Conservation (phyloP, 2,888 invertebrate species). For the Dicyrtomina minuta region DNA sequence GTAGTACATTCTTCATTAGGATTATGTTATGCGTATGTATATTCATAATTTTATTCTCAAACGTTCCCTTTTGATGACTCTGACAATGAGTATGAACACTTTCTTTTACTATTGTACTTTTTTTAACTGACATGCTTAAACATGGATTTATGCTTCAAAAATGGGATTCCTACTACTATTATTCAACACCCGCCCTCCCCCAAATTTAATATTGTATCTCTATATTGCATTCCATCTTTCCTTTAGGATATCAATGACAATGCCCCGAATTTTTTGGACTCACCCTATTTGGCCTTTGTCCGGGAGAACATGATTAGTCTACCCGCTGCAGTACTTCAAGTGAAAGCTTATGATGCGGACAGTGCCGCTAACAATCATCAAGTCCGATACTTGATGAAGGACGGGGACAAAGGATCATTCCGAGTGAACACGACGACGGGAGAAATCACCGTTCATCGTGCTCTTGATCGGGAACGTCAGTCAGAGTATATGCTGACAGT, state of each 20-base stretch:
- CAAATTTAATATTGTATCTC: no score
- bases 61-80: neutral
- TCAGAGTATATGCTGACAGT: slow-evolving; percentile 81
- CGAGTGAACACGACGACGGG: slow-evolving; percentile 89
- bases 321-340: slow-evolving; percentile 59
- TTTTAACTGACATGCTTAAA: neutral
- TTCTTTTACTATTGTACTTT: neutral
- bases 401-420: slow-evolving; percentile 88
- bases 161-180: no score
- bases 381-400: slow-evolving; percentile 89
- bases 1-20: no score
- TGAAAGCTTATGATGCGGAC: slow-evolving; percentile 52
- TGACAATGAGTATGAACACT: neutral
- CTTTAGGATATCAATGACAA: slow-evolving; percentile 35
- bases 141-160: slow-evolving; percentile 7
- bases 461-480: slow-evolving; percentile 80
- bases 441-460: slow-evolving; percentile 78
- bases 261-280: slow-evolving; percentile 82
- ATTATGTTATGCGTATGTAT: no score
- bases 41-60: slow-evolving; percentile 7
- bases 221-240: no score
- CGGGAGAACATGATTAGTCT: slow-evolving; percentile 84
- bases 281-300: slow-evolving; percentile 89
- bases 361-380: slow-evolving; percentile 65
- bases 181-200: no score